Conservation (phyloP, 2,797 vertebrate species). For the Scleropages formosus region DNA sequence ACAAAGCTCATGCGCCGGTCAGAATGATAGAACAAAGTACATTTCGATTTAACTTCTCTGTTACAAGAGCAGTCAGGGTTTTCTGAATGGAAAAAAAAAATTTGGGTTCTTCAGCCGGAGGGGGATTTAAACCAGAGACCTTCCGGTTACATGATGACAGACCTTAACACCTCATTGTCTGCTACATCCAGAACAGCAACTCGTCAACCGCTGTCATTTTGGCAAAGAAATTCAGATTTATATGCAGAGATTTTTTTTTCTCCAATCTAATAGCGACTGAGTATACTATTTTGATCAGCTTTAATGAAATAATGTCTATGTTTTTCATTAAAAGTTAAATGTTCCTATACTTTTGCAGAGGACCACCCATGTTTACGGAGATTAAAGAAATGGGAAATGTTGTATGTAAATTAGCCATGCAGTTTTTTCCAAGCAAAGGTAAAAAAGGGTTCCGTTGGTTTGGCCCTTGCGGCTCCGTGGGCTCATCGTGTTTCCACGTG, state of each 20-base stretch:
- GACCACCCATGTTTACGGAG: not conserved
- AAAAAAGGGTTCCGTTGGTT: too few species aligned
- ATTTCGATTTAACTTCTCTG: conserved; percentile 40
- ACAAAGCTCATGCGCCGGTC: conserved; percentile 4
- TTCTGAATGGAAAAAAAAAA: conserved; percentile 26
- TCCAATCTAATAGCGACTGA: not conserved
- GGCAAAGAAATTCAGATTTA: conserved; percentile 33
- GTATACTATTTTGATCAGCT: not conserved
- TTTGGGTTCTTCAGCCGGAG: not conserved
- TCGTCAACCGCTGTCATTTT: conserved; percentile 47
- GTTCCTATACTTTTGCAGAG: not conserved
- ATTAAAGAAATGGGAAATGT: not conserved
- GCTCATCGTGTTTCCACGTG: too few species aligned
- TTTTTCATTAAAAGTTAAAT: not conserved
- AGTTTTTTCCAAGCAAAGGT: too few species aligned
- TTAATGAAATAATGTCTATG: too few species aligned
- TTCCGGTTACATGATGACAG: conserved; percentile 14
- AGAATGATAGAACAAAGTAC: conserved; percentile 30
- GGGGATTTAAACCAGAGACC: conserved; percentile 38
- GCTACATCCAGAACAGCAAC: not conserved
- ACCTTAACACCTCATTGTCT: too few species aligned
- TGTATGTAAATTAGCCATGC: conserved; percentile 19
- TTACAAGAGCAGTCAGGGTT: conserved; percentile 40
- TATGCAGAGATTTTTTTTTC: not conserved
- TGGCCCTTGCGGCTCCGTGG: too few species aligned